Evolutionary conservation across 2,113 vertebrate genomes (phyloP), one percentile per base, ranked within the genome.

Genomic region (Pygoscelis adeliae): DNA sequence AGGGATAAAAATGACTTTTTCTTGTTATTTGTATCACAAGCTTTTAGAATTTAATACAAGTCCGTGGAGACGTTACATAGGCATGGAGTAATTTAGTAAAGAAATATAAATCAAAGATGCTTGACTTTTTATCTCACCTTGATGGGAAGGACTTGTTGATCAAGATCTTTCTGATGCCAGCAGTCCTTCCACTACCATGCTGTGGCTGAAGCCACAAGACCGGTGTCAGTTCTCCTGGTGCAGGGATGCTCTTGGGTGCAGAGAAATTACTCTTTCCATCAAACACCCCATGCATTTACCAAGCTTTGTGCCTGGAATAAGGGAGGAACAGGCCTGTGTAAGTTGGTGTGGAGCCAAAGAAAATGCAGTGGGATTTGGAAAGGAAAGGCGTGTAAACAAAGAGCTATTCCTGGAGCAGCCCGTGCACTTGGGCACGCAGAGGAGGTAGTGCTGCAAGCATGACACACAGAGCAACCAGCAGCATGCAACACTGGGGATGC

Each of bases 351-450:
- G 84, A 52, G 94, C 94, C 94, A 95, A 94, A 50, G 74, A 67
- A 56, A 89, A 89, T 20, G 15, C 73, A 77, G 52, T 23, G 80
- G 66, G 76, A 15, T 84, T 63, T 38, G 92, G 76, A 42, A 77
- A 66, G 61, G 76, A 55, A 42, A 87, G 63, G 6, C 1, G 0
- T 42, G 32, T 30, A 59, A 91, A 89, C 72, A 71, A 47, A 34
- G 84, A 91, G 69, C 53, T 93, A 56, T 93, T 94, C 74, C 87
- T 88, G 95, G 90, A 96, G 95, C 71, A 69, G 66, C 65, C 52
- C 8, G 0, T 56, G 77, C 34, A 1, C 65, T 46, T 5, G 49
- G 61, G 66, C 82, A 63, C 0, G 3, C 71, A 36, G 62, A 17
- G 82, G 55, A 38, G 53, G 18, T 26, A 9, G 26, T 6, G 38